These are phyloP conservation scores for Pelodiscus sinensis DNA, from an alignment of 2,113 vertebrate genomes.

Conservation along the genomic window DNA sequence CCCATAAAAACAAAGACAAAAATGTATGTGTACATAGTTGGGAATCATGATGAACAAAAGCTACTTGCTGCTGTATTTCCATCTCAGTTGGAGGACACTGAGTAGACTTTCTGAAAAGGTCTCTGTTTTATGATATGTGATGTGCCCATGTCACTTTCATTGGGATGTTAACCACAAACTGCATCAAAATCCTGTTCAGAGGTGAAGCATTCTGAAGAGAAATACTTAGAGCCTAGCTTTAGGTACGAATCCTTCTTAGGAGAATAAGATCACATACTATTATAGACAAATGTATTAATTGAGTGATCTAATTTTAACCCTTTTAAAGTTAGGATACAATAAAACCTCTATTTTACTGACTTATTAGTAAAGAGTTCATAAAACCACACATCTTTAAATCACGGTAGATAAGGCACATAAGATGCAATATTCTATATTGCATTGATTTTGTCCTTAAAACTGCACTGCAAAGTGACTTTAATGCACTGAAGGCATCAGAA, in stretches of 20 bases:
- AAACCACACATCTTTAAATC: not conserved
- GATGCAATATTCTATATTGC: not conserved
- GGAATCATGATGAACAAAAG: conserved; percentile 4
- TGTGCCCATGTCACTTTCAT: not conserved
- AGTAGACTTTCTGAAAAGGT: not conserved
- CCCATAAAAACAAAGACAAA: conserved; percentile 27
- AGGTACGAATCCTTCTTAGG: not conserved
- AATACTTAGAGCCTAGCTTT: conserved; percentile 1
- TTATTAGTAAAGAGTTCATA: not conserved
- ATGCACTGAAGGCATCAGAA: not conserved
- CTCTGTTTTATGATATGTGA: not conserved
- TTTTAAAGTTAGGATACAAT: not conserved
- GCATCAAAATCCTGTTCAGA: not conserved
- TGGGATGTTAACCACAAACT: not conserved
- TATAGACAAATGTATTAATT: not conserved
- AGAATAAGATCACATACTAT: not conserved
- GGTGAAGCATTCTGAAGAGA: not conserved
- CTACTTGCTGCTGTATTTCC: not conserved
- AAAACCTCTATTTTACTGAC: not conserved
- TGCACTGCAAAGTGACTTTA: not conserved
- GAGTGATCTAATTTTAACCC: not conserved
- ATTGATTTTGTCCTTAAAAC: not conserved
- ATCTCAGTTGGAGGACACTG: not conserved
- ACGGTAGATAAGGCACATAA: not conserved
- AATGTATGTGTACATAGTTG: conserved; percentile 42